Conservation (phyloP, 1,140 invertebrate species). For the Rhynchophorus ferrugineus region DNA sequence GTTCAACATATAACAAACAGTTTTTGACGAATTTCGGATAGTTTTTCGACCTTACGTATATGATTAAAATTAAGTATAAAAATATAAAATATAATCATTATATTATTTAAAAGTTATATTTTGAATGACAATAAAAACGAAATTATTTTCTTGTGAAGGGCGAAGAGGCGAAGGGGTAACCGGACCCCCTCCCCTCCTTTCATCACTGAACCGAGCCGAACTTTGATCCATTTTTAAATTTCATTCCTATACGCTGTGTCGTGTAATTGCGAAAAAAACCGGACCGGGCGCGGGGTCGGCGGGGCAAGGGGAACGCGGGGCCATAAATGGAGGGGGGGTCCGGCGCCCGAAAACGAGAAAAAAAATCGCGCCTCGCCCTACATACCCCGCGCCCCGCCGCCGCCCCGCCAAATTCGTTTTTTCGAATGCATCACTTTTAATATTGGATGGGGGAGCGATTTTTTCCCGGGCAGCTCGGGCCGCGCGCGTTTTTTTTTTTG, state of each 20-base stretch:
- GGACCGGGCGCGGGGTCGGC: background rate
- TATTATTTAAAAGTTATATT: too few species aligned
- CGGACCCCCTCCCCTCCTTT: too few species aligned
- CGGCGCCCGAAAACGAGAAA: slow-evolving; percentile 8
- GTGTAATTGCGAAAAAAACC: slow-evolving; percentile 25
- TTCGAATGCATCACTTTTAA: slow-evolving; percentile 27
- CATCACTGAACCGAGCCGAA: background rate
- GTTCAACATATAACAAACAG: too few species aligned
- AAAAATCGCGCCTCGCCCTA: background rate
- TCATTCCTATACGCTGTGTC: slow-evolving; percentile 26
- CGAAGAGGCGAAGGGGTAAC: too few species aligned
- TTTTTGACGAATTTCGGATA: too few species aligned
- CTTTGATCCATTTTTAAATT: slow-evolving; percentile 27
- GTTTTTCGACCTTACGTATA: too few species aligned
- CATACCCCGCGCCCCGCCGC: background rate
- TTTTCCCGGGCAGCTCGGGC: slow-evolving; percentile 15
- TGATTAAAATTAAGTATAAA: too few species aligned
- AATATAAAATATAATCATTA: too few species aligned
- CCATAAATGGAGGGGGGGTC: too few species aligned
- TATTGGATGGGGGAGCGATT: slow-evolving; percentile 25
- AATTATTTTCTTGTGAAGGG: too few species aligned
- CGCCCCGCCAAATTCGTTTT: slow-evolving; percentile 21
- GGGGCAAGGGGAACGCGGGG: background rate
- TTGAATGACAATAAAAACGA: too few species aligned
- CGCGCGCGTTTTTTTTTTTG: slow-evolving; percentile 18